phyloP scores from a whole-genome alignment of 2,888 invertebrate genomes.

The Tipula confusa region DNA sequence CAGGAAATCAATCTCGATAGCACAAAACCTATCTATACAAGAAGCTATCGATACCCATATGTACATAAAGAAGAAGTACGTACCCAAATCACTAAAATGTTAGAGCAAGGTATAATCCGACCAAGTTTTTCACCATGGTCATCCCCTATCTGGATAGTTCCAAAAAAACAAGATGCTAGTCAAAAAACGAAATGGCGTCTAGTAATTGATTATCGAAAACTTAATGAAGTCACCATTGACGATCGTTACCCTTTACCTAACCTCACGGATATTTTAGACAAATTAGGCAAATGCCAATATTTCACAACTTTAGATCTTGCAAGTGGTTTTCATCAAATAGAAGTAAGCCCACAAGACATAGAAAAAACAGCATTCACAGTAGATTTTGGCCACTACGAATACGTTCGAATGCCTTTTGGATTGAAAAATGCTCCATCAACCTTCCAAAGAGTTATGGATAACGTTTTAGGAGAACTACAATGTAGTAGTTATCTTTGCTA shows the following conservation, averaged over 20 bases:
- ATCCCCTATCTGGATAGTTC: background rate
- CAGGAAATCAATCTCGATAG: constrained; percentile 32
- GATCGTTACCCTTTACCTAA: too few species aligned
- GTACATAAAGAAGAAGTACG: constrained; percentile 33
- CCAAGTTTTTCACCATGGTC: background rate
- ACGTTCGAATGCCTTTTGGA: constrained; percentile 31
- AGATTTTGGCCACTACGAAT: constrained; percentile 29
- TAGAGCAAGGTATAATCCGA: constrained; percentile 33
- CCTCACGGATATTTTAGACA: background rate
- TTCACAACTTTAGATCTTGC: constrained; percentile 37
- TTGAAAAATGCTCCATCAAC: too few species aligned
- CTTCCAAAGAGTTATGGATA: too few species aligned
- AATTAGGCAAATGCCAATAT: background rate
- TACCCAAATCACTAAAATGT: constrained; percentile 31
- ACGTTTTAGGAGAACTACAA: too few species aligned
- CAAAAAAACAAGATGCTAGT: constrained; percentile 35
- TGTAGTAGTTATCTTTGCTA: background rate
- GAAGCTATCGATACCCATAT: constrained; percentile 33
- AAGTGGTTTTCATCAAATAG: constrained; percentile 41
- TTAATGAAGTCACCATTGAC: constrained; percentile 29
- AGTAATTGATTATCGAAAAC: too few species aligned
- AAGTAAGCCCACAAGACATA: constrained; percentile 37
- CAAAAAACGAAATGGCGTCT: constrained; percentile 37
- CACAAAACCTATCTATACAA: constrained; percentile 32
- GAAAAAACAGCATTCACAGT: constrained; percentile 40